Base-by-base conservation (phyloP, 2,888 invertebrate species). In the Physocephala rufipes region DNA sequence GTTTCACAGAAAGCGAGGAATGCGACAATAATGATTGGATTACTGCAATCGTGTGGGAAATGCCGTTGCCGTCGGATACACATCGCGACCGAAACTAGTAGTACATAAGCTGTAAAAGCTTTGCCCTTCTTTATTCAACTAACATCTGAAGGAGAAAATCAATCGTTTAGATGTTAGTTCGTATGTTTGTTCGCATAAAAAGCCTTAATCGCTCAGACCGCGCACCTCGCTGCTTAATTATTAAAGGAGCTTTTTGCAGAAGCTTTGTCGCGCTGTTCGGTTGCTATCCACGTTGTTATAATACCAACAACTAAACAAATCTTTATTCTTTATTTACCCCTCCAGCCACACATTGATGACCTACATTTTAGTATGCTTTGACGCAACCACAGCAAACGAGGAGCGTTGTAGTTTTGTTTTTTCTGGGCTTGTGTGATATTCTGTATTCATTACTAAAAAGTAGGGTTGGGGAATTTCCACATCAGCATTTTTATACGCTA, bases 1-100 rank as follows among this genome's bases (percentile, higher is more conserved):
- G 69, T 65, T 73, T 74, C 72, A 73, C 73, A 72, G 73, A 74
- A 72, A 74, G 75, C 73, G 71, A 72, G 65, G 66, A 73, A 71
- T 71, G 53, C 64, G 64, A 47, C 63, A n/a, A n/a, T n/a, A n/a
- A n/a, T n/a, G 47, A 30, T 64, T 16, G 28, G 49, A 43, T 72
- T 64, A 58, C 68, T 69, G 69, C 71, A 55, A 43, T 71, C 61
- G 66, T 26, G 26, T 66, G 43, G 36, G 45, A 53, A 49, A 47
- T 58, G 16, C 58, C 26, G 64, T 49, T 36, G 21, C 30, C 21
- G 70, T 30, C 21, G 58, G n/a, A 65, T 53, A 49, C 28, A 24
- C 12, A 67, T 36, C 55, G 21, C 58, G 7, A 55, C n/a, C 45
- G 21, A n/a, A 45, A 24, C 21, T 16, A 66, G 45, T 15, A 30